phyloP scores from a whole-genome alignment of 2,888 invertebrate species.

The Helleia helle region DNA sequence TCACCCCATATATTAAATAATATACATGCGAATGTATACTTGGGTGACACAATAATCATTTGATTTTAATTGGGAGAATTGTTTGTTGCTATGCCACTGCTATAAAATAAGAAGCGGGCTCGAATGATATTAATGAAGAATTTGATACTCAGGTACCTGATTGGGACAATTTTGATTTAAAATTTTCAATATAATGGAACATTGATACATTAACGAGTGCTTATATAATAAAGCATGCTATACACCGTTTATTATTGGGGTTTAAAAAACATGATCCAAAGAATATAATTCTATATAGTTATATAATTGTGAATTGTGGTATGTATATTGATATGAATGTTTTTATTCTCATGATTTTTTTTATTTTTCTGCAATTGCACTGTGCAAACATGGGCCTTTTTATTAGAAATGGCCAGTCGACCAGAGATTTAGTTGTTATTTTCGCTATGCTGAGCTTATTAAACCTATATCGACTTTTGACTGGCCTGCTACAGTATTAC shows the following conservation, averaged over 20 bases:
- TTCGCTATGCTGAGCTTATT: no score
- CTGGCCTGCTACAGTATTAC: no score
- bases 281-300: neutral
- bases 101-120: neutral
- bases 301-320: neutral
- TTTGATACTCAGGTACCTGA: slow-evolving; percentile 64
- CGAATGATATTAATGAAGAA: slow-evolving; percentile 26
- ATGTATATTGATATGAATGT: slow-evolving; percentile 15
- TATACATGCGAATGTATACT: no score
- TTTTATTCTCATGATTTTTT: no score
- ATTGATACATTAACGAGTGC: slow-evolving; percentile 28
- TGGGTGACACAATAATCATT: no score
- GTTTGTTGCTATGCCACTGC: neutral
- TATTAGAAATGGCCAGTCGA: no score
- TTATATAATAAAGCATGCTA: slow-evolving; percentile 12
- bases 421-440: no score
- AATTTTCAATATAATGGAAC: slow-evolving; percentile 16
- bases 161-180: slow-evolving; percentile 36
- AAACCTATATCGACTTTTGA: no score
- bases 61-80: no score
- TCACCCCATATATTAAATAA: no score
- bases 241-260: neutral
- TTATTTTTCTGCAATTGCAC: no score
- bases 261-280: neutral
- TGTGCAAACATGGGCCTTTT: no score